Base-by-base conservation (phyloP, 2,888 invertebrate species). In the Laspeyria flexula region DNA sequence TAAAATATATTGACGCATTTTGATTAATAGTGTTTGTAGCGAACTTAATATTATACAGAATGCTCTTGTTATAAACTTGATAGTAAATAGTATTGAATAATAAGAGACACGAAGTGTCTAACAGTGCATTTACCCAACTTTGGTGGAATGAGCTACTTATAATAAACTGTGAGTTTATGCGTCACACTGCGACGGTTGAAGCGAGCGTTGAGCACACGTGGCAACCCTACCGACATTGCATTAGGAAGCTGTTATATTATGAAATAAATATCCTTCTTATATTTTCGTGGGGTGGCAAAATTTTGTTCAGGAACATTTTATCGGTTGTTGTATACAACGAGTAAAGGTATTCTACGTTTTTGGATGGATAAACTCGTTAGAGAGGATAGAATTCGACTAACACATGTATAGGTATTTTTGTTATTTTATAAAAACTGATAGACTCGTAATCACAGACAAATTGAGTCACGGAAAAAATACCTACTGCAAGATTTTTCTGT, bases 91-190 rank as follows among this genome's bases (percentile, higher is more conserved):
- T 33, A 30, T 42, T 1, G 6, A 11, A 34, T 16, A 18, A 34
- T 34, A 10, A 18, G 18, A 16, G 18, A 53, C 39, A 39, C 44
- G 43, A 40, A 29, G 37, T 27, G 38, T n/a, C n/a, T n/a, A 52
- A 13, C 48, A 33, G 46, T 56, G 34, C 51, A 49, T 53, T 48
- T 44, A 54, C 35, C 33, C 34, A 52, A 62, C 40, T 55, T 48
- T 37, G 44, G 43, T 44, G 41, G 43, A 47, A 51, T 53, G 27
- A 45, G 35, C 37, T 46, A 33, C 52, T n/a, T n/a, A n/a, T n/a
- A 55, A 57, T 54, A 52, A 48, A 53, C 35, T 43, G 25, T 35
- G 25, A 56, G 60, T 60, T 55, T 56, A 54, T 55, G 52, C 55
- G 42, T 51, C 38, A 27, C 30, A 45, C 25, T 29, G 18, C 18